Percentiles rank a stretch among this genome's conserved stretches.
phyloP scores from a whole-genome alignment of 2,113 vertebrate species.

The Suricata suricatta region DNA sequence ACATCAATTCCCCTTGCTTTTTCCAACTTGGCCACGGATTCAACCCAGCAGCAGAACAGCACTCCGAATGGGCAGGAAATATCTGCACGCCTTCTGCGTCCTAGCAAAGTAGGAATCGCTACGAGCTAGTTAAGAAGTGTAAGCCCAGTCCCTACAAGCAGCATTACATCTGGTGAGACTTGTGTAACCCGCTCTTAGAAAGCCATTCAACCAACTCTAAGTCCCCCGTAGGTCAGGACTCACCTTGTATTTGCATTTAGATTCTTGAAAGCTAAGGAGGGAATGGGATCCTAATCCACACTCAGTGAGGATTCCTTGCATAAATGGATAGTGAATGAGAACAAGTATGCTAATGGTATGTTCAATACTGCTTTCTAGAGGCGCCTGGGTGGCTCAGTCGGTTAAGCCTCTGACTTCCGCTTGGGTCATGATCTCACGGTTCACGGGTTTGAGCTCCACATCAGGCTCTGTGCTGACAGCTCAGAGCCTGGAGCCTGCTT shows the following conservation, averaged over 20 bases:
- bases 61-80: fast-evolving
- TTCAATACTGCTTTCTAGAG: not conserved
- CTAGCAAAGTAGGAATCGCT: not conserved
- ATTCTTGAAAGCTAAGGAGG: not conserved
- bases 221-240: not conserved
- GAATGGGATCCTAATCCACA: not conserved
- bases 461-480: too few species aligned
- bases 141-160: not conserved
- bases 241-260: not conserved
- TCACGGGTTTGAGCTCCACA: too few species aligned
- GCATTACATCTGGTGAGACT: not conserved
- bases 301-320: not conserved
- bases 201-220: not conserved
- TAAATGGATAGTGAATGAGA: not conserved
- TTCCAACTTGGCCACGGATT: too few species aligned
- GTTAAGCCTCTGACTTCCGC: too few species aligned
- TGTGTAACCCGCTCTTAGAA: not conserved
- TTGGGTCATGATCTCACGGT: too few species aligned
- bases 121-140: not conserved
- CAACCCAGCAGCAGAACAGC: fast-evolving
- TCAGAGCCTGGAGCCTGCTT: too few species aligned
- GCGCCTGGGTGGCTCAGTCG: too few species aligned
- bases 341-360: not conserved
- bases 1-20: not conserved
- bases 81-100: not conserved